These are phyloP conservation scores for Agrenia bidenticulata DNA, from an alignment of 2,888 invertebrate genomes.

Conservation along the genomic window DNA sequence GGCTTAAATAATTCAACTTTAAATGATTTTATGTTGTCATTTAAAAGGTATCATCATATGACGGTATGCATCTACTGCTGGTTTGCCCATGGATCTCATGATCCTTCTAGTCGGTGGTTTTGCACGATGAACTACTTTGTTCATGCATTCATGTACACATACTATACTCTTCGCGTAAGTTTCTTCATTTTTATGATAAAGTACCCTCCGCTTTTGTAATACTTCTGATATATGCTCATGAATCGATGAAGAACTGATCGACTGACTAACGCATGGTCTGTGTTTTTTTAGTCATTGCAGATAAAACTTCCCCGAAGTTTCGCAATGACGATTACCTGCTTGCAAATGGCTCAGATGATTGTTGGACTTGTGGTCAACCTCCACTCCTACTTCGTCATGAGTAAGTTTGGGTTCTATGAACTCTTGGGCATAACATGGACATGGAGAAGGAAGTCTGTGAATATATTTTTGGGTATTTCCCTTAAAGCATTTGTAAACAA, in stretches of 20 bases:
- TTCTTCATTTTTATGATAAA: background rate
- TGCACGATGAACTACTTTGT: constrained; percentile 47
- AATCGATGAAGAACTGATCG: background rate
- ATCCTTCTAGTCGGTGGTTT: constrained; percentile 47
- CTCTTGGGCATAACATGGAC: background rate
- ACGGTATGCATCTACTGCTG: constrained; percentile 46
- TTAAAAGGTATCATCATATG: constrained; percentile 47
- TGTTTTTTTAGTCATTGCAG: constrained; percentile 32
- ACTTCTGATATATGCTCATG: background rate
- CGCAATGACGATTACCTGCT: constrained; percentile 40
- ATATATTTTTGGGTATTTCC: background rate
- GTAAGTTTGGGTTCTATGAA: constrained; percentile 6
- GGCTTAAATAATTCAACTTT: no score
- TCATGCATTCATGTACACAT: constrained; percentile 47
- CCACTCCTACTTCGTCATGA: constrained; percentile 25
- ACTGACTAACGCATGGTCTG: no score
- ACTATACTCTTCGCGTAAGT: constrained; percentile 35
- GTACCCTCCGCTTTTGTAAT: background rate
- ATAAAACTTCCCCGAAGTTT: constrained; percentile 36
- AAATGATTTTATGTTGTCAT: background rate
- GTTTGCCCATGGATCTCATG: constrained; percentile 42
- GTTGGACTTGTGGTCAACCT: constrained; percentile 44
- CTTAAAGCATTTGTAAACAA: background rate
- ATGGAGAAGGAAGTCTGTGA: background rate
- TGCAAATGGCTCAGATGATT: constrained; percentile 47